A percentile compares a stretch with the other conserved stretches of the same genome.
These are phyloP conservation scores for Stenichneumon culpator DNA, from an alignment of 2,888 invertebrate genomes.

Conservation along the genomic window DNA sequence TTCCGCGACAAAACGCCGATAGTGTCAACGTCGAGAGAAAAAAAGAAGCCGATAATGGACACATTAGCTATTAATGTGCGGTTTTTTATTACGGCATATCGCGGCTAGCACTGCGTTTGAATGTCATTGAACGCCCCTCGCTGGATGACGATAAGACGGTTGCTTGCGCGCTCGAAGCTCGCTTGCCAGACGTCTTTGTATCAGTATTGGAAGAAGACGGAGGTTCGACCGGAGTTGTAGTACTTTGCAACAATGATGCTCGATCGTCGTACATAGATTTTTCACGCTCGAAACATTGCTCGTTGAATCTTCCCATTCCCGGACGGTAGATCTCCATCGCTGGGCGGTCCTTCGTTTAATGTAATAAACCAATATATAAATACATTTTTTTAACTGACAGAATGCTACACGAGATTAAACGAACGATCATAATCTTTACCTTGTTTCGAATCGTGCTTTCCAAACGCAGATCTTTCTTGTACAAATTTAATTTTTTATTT, in stretches of 20 bases:
- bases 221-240: constrained; percentile 79
- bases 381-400: constrained; percentile 9
- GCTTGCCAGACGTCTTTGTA: constrained; percentile 50
- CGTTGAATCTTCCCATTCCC: constrained; percentile 93
- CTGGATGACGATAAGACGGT: constrained; percentile 69
- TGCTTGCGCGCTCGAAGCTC: constrained; percentile 36
- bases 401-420: neutral
- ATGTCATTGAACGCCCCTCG: constrained; percentile 82
- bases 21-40: neutral
- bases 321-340: constrained; percentile 96
- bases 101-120: constrained; percentile 71
- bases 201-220: constrained; percentile 70
- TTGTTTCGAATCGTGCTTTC: constrained; percentile 90
- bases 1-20: constrained; percentile 25
- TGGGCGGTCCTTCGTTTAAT: constrained; percentile 90
- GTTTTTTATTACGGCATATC: constrained; percentile 76
- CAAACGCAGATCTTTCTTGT: constrained; percentile 87
- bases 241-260: constrained; percentile 82
- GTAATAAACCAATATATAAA: constrained; percentile 11
- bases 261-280: constrained; percentile 82
- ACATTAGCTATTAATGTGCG: constrained; percentile 19
- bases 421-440: constrained; percentile 82
- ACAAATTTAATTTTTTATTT: no score
- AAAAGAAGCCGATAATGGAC: constrained; percentile 25
- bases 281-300: constrained; percentile 86